Evolutionary conservation across 2,888 invertebrate genomes (phyloP), one percentile per base, ranked within the genome.

Genomic region (Clistopyga incitator): DNA sequence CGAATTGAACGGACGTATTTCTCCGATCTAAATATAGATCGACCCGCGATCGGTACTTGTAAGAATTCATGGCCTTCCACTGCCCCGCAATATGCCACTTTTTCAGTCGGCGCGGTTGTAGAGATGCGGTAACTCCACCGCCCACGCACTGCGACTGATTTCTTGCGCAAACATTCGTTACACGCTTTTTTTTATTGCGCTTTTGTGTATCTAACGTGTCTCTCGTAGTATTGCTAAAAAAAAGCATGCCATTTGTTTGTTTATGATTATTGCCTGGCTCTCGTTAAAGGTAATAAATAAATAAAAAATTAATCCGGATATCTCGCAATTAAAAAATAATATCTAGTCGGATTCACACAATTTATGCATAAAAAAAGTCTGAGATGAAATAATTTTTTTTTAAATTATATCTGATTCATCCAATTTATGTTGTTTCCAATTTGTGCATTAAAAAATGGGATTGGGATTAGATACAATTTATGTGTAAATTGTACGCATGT

Each of bases 1-100:
- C 85, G 87, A 88, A 88, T 86, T 86, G 87, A 86, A 85, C 80
- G 72, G 85, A 81, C 81, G 85, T 85, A 86, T 88, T 88, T 88
- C 88, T 88, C 84, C 86, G 78, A 84, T 87, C 89, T 84, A 88
- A 89, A 86, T 88, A 89, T 88, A 88, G 88, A 88, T 88, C 87
- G 83, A 86, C 81, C 75, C 78, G 79, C 81, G 84, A 86, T 85
- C 77, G 76, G 59, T 45, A 68, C 77, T 79, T 47, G 54, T 84
- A 86, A 86, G 87, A 88, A 88, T 88, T 86, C 87, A 47, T 29
- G 61, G 45, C 61, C 13, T 15, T 56, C 45, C 42, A 6, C 25
- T 34, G 34, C 13, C 18, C 34, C 65, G 29, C 18, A 18, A 18
- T 61, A 61, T 18, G 64, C 50, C 50, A 61, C 59, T 47, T 42